A percentile compares a stretch with the other conserved stretches of the same genome.
phyloP scores from a whole-genome alignment of 2,113 vertebrate genomes.

The Pyrgilauda ruficollis region DNA sequence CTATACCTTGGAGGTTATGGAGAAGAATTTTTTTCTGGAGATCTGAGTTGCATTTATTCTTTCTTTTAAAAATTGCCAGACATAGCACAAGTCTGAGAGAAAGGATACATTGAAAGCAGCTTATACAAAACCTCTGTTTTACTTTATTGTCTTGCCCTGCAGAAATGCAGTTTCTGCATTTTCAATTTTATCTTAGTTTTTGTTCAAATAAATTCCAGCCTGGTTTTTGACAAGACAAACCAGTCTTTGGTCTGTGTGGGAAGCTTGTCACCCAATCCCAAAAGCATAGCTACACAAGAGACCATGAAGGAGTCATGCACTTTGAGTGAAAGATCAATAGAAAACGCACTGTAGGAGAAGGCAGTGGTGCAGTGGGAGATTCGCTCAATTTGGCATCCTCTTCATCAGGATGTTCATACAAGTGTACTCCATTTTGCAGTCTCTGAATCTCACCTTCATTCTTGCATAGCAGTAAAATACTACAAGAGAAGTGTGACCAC shows the following conservation, averaged over 20 bases:
- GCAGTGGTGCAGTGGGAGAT: fast-evolving
- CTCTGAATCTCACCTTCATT: not conserved
- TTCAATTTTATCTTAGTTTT: not conserved
- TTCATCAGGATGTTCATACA: not conserved
- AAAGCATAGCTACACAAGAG: not conserved
- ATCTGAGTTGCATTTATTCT: not conserved
- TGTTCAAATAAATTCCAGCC: not conserved
- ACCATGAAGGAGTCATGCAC: not conserved
- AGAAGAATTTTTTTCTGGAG: not conserved
- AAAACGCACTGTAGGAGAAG: not conserved
- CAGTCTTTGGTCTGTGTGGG: not conserved
- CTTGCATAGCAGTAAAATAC: not conserved
- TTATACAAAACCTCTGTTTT: not conserved
- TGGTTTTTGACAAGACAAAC: not conserved
- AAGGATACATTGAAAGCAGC: not conserved
- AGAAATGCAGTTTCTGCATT: not conserved
- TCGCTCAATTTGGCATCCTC: not conserved
- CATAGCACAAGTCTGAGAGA: not conserved
- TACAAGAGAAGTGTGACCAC: not conserved
- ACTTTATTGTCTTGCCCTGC: not conserved
- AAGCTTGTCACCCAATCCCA: not conserved
- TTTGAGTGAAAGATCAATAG: not conserved
- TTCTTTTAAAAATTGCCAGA: not conserved
- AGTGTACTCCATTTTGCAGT: not conserved
- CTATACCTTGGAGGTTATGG: not conserved